phyloP scores from a whole-genome alignment of 2,113 vertebrate species.

The Malurus elegans region DNA sequence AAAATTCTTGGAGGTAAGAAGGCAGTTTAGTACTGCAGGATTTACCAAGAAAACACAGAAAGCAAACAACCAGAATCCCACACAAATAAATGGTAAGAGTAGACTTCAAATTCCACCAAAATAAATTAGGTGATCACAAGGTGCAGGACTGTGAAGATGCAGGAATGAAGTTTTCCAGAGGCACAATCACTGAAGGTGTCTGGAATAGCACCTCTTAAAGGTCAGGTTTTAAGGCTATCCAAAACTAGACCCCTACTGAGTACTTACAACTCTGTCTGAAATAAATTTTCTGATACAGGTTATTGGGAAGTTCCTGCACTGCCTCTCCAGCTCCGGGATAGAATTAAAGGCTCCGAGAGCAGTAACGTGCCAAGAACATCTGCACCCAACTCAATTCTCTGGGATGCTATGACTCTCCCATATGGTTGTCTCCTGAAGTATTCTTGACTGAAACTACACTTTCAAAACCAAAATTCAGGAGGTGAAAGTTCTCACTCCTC shows the following conservation, averaged over 20 bases:
- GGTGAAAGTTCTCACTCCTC: neutral
- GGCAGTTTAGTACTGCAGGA: neutral
- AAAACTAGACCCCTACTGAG: neutral
- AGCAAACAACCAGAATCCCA: neutral
- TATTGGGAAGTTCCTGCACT: neutral
- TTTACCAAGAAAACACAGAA: neutral
- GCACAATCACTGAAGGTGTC: neutral
- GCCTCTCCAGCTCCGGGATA: neutral
- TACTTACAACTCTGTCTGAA: neutral
- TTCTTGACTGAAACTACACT: neutral
- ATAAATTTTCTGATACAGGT: neutral
- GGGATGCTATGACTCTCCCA: neutral
- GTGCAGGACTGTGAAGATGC: neutral
- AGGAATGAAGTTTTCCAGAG: neutral
- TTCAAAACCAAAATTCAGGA: neutral
- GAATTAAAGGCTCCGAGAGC: neutral
- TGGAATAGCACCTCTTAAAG: neutral
- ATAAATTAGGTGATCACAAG: neutral
- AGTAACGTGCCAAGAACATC: neutral
- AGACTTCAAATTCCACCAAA: neutral
- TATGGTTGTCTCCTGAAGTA: neutral
- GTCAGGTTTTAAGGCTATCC: conserved; percentile 15
- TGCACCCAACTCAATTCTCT: neutral
- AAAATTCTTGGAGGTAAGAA: neutral
- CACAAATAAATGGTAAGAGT: neutral